Evolutionary conservation across 2,797 vertebrate species (phyloP).

Genomic region (Rhinophrynus dorsalis): DNA sequence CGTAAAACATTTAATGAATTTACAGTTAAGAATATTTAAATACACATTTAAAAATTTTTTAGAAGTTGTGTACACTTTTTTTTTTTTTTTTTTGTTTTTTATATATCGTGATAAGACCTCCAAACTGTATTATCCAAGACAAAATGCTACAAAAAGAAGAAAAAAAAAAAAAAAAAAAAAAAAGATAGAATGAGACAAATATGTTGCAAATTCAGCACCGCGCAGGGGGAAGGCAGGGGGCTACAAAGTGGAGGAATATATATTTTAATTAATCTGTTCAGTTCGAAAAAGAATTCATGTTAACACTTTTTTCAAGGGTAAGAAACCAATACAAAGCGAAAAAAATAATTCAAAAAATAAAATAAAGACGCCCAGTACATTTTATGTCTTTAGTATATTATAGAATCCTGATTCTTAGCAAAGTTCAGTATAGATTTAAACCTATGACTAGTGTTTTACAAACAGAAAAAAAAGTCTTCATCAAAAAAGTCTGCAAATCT

Average conservation of each 20-base stretch:
- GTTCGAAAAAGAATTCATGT: slow-evolving; percentile 65
- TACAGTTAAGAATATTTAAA: slow-evolving; percentile 84
- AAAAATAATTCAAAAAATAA: slow-evolving; percentile 59
- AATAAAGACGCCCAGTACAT: slow-evolving; percentile 78
- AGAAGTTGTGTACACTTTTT: slow-evolving; percentile 40
- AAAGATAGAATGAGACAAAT: slow-evolving; percentile 76
- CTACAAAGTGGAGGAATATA: slow-evolving; percentile 36
- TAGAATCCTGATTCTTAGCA: slow-evolving; percentile 86
- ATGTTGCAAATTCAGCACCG: slow-evolving; percentile 83
- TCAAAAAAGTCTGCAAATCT: slow-evolving; percentile 92
- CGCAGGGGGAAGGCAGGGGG: slow-evolving; percentile 25
- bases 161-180: slow-evolving; percentile 75
- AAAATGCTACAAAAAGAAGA: slow-evolving; percentile 71
- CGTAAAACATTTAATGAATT: slow-evolving; percentile 80
- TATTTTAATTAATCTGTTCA: slow-evolving; percentile 51
- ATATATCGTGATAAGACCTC: slow-evolving; percentile 91
- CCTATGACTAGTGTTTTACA: slow-evolving; percentile 99
- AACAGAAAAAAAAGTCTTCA: slow-evolving; percentile 89
- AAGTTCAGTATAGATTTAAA: slow-evolving; percentile 87
- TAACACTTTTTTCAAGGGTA: slow-evolving; percentile 71
- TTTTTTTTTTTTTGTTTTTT: slow-evolving; percentile 47
- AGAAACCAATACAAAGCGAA: slow-evolving; percentile 63
- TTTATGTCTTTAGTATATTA: slow-evolving; percentile 87
- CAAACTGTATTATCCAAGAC: slow-evolving; percentile 87
- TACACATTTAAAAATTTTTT: slow-evolving; percentile 69